Evolutionary conservation across 2,888 invertebrate species (phyloP).

Genomic region (Cetonia aurata): DNA sequence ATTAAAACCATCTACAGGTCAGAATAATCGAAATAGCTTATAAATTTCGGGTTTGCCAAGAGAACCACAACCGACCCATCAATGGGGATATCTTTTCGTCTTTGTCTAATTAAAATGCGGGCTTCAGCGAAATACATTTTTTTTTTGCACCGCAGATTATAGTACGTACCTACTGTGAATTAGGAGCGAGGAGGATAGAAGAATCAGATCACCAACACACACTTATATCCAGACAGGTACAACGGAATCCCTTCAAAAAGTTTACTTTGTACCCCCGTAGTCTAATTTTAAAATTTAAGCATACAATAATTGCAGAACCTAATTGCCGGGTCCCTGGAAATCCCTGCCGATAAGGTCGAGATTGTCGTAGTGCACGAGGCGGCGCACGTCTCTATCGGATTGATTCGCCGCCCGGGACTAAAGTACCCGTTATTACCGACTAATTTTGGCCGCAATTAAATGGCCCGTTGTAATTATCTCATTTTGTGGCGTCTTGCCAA

Average conservation of each 20-base stretch:
- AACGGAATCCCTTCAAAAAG: constrained; percentile 51
- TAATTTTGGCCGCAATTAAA: constrained; percentile 66
- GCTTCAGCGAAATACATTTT: constrained; percentile 15
- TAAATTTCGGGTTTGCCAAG: constrained; percentile 36
- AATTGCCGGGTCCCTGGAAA: constrained; percentile 57
- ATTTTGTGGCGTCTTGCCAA: constrained; percentile 65
- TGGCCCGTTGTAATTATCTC: constrained; percentile 65
- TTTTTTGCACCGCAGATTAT: constrained; percentile 22
- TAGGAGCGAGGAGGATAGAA: neutral
- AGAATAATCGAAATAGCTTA: constrained; percentile 43
- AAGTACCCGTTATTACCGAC: constrained; percentile 65
- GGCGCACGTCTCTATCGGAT: constrained; percentile 49
- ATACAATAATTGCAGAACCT: constrained; percentile 63
- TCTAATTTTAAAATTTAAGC: constrained; percentile 62
- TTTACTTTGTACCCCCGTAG: constrained; percentile 61
- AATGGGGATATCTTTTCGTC: constrained; percentile 24
- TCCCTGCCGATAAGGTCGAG: constrained; percentile 50
- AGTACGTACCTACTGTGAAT: no score
- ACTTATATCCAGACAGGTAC: constrained; percentile 26
- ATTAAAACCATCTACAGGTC: constrained; percentile 36
- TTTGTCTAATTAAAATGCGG: constrained; percentile 43
- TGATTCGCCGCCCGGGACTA: constrained; percentile 55
- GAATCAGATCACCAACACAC: constrained; percentile 16
- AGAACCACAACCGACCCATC: neutral
- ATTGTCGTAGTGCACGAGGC: constrained; percentile 38